These are phyloP conservation scores for Noctilio leporinus DNA, from an alignment of 2,113 vertebrate species.

Conservation along the genomic window DNA sequence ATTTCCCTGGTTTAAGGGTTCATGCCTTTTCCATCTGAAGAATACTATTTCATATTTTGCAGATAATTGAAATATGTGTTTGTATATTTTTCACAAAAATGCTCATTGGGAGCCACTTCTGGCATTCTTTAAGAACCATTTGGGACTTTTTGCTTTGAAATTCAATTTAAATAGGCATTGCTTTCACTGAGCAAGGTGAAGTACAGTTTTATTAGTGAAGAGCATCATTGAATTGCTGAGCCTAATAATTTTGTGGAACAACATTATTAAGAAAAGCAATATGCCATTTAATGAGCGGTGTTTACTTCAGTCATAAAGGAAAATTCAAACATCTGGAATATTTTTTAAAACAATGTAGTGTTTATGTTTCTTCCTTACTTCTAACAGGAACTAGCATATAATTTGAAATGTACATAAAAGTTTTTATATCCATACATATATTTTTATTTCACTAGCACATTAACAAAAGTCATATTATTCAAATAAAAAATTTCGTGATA, in stretches of 20 bases:
- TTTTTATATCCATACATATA: not conserved
- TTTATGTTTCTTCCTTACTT: slow-evolving; percentile 8
- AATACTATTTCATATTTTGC: not conserved
- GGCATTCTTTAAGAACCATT: not conserved
- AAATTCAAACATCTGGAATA: slow-evolving; percentile 34
- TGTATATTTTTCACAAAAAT: not conserved
- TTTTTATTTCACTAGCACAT: slow-evolving; percentile 47
- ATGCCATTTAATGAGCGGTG: slow-evolving; percentile 6
- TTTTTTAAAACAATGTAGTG: slow-evolving; percentile 34
- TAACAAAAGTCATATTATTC: slow-evolving; percentile 11
- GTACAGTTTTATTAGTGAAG: slow-evolving; percentile 29
- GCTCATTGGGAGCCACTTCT: not conserved
- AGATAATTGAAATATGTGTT: not conserved
- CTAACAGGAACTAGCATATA: slow-evolving; percentile 3
- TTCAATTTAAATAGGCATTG: not conserved
- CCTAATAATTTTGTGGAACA: slow-evolving; percentile 21
- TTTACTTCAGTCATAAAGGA: slow-evolving; percentile 42
- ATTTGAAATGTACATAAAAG: slow-evolving; percentile 21
- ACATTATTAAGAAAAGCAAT: slow-evolving; percentile 28
- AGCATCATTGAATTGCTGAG: slow-evolving; percentile 17
- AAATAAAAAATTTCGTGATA: slow-evolving; percentile 36
- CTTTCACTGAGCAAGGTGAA: not conserved
- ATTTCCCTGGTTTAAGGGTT: not conserved
- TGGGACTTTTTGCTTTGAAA: slow-evolving; percentile 22
- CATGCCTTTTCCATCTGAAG: not conserved